Percentiles rank a stretch among this genome's conserved stretches.
Conservation (phyloP, 2,888 invertebrate genomes). For the Kuschelorhynchus macadamiae region DNA sequence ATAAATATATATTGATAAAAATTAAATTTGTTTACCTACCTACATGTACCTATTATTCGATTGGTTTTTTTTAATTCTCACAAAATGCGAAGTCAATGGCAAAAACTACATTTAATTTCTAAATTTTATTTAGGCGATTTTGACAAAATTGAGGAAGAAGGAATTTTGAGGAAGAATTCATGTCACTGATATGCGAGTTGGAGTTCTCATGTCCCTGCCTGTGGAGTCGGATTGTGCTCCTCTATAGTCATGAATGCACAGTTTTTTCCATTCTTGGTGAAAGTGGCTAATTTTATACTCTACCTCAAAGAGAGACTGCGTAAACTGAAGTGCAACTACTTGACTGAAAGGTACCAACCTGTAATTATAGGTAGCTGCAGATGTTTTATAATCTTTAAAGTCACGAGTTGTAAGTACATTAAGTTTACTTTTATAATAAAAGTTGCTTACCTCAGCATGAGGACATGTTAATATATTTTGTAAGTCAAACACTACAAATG, state of each 20-base stretch:
- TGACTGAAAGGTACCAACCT: background rate
- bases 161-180: background rate
- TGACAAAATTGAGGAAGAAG: too few relatives aligned
- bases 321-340: slow-evolving; percentile 17
- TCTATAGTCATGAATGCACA: slow-evolving; percentile 4
- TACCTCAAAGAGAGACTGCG: slow-evolving; percentile 21
- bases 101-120: too few relatives aligned
- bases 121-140: too few relatives aligned
- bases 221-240: background rate
- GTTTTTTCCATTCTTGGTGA: slow-evolving; percentile 10
- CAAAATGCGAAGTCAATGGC: too few relatives aligned
- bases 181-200: slow-evolving; percentile 2
- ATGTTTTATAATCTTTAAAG: slow-evolving; percentile 26
- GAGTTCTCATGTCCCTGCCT: background rate
- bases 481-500: background rate
- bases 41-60: too few relatives aligned
- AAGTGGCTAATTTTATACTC: slow-evolving; percentile 1
- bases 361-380: slow-evolving; percentile 5
- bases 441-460: slow-evolving; percentile 21
- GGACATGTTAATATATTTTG: background rate
- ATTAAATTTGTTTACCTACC: too few relatives aligned
- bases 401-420: slow-evolving; percentile 47
- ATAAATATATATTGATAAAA: too few relatives aligned
- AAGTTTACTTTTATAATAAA: slow-evolving; percentile 28
- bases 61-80: too few relatives aligned